phyloP scores from a whole-genome alignment of 2,888 invertebrate species.

The Seladonia tumulorum region DNA sequence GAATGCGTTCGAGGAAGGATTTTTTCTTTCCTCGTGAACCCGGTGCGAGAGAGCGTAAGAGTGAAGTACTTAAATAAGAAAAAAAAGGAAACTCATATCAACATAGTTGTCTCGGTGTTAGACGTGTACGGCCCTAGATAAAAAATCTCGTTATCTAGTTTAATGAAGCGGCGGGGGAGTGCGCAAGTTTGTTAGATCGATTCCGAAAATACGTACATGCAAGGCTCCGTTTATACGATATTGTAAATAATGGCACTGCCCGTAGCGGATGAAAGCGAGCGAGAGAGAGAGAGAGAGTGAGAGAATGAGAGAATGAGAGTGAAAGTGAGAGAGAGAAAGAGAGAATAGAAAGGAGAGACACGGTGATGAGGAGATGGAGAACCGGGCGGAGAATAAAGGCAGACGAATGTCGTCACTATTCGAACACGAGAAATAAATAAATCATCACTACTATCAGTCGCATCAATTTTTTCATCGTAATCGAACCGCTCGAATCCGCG shows the following conservation, averaged over 20 bases:
- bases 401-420: constrained; percentile 56
- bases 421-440: constrained; percentile 45
- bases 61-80: constrained; percentile 48
- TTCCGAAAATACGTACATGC: constrained; percentile 82
- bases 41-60: constrained; percentile 28
- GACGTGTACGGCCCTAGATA: constrained; percentile 83
- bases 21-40: constrained; percentile 47
- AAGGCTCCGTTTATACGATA: constrained; percentile 82
- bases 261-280: constrained; percentile 61
- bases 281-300: not conserved
- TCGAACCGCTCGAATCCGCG: constrained; percentile 37
- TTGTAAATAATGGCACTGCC: constrained; percentile 84
- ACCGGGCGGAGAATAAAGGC: constrained; percentile 56
- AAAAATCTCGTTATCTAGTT: constrained; percentile 84
- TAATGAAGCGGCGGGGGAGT: constrained; percentile 53
- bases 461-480: constrained; percentile 57
- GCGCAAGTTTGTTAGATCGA: constrained; percentile 79
- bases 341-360: constrained; percentile 18
- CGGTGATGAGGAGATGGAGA: constrained; percentile 49
- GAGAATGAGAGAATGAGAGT: not conserved
- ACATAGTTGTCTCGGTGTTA: constrained; percentile 84
- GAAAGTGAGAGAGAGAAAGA: not conserved
- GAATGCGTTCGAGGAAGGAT: constrained; percentile 43
- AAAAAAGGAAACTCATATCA: constrained; percentile 83
- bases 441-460: constrained; percentile 52